Conservation (phyloP, 2,113 vertebrate genomes). For the Triplophysa rosa region DNA sequence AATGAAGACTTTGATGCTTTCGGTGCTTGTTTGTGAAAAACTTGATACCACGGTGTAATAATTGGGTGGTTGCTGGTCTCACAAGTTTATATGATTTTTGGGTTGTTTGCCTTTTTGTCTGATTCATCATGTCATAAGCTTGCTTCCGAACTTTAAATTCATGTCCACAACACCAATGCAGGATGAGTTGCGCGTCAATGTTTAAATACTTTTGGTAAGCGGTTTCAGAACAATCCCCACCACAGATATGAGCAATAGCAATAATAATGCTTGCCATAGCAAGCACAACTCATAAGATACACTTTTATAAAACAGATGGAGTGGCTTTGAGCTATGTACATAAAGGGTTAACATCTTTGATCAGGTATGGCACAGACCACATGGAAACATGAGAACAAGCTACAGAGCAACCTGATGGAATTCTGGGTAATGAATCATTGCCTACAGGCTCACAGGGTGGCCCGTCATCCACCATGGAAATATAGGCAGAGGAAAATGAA, state of each 20-base stretch:
- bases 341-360: constrained; percentile 17
- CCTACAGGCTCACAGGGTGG: constrained; percentile 37
- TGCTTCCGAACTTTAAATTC: background rate
- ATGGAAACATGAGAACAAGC: constrained; percentile 27
- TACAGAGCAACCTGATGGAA: constrained; percentile 33
- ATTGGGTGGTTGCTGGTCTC: no score
- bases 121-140: no score
- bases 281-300: background rate
- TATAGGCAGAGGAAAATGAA: constrained; percentile 30
- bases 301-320: background rate
- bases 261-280: background rate
- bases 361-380: background rate
- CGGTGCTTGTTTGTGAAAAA: background rate
- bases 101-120: no score
- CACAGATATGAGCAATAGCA: background rate
- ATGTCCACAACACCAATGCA: background rate
- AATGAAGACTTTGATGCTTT: background rate
- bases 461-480: constrained; percentile 26
- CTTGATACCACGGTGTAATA: background rate
- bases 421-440: constrained; percentile 42
- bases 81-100: no score
- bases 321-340: background rate
- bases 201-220: background rate
- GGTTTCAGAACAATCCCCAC: no score
- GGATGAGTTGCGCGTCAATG: background rate